Evolutionary conservation across 2,113 vertebrate species (phyloP).

Genomic region (Gambusia affinis): DNA sequence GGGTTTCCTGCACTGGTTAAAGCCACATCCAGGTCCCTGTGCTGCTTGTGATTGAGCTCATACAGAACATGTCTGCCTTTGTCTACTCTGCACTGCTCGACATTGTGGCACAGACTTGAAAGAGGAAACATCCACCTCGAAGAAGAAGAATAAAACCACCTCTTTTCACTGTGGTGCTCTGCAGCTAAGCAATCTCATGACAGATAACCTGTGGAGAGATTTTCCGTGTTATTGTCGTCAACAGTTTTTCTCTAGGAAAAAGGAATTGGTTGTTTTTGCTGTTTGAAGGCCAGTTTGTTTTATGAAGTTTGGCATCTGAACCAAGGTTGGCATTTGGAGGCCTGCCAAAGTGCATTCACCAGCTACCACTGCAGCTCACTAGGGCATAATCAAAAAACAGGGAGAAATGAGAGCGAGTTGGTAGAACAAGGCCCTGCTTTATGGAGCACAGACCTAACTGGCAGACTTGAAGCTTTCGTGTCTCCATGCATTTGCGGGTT

Average conservation of each 20-base stretch:
- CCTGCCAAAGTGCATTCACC: conserved; percentile 2
- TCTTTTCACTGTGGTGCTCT: conserved; percentile 26
- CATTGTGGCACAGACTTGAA: conserved; percentile 15
- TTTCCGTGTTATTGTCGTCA: conserved; percentile 9
- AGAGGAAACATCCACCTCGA: conserved; percentile 9
- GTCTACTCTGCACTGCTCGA: not conserved
- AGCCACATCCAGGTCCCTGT: conserved; percentile 24
- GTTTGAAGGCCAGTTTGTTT: conserved; percentile 11
- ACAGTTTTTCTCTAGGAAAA: not conserved
- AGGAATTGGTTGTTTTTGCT: conserved; percentile 18
- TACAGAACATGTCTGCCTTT: not conserved
- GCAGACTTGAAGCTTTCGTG: conserved; percentile 30
- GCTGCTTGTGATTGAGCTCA: conserved; percentile 1
- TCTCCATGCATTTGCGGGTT: conserved; percentile 28
- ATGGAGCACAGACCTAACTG: conserved; percentile 34
- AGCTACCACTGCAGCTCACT: conserved; percentile 14
- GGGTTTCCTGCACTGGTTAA: conserved; percentile 28
- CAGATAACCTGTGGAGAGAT: conserved; percentile 1
- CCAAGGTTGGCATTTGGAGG: not conserved
- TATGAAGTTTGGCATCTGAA: conserved; percentile 19
- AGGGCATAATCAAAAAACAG: conserved; percentile 7
- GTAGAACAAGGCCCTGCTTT: conserved; percentile 39
- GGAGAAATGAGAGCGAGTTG: conserved; percentile 13
- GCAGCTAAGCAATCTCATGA: conserved; percentile 4
- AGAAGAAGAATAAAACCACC: not conserved